These are phyloP conservation scores for Parnassius apollo DNA, from an alignment of 2,888 invertebrate genomes.

Conservation along the genomic window DNA sequence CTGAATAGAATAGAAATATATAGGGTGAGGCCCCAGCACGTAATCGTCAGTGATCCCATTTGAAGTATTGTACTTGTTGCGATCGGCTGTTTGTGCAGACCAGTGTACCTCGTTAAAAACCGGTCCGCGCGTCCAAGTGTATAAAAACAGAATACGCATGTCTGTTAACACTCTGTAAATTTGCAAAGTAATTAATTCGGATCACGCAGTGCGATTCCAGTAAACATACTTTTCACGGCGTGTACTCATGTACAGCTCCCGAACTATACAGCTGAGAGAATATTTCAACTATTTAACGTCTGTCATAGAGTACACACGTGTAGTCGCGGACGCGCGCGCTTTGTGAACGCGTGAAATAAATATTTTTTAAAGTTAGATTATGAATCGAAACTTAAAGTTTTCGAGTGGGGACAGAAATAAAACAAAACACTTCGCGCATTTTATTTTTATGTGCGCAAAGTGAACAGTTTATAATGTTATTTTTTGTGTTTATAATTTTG, in stretches of 20 bases:
- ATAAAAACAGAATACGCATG: no score
- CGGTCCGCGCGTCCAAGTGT: no score
- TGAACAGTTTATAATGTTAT: conserved; percentile 31
- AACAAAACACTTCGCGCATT: not conserved
- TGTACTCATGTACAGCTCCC: conserved; percentile 9
- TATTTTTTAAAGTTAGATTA: conserved; percentile 6
- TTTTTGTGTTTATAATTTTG: conserved; percentile 48
- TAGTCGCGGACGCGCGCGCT: conserved; percentile 25
- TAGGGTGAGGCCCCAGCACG: no score
- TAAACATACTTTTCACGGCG: not conserved
- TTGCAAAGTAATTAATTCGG: not conserved
- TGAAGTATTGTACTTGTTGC: no score
- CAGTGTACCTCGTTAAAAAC: no score
- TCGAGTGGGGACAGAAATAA: not conserved
- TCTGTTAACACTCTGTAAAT: not conserved
- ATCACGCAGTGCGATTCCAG: conserved; percentile 1
- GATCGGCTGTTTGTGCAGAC: no score
- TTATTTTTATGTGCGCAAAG: conserved; percentile 1
- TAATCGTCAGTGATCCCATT: no score
- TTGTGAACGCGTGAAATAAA: conserved; percentile 9
- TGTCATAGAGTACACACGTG: conserved; percentile 21
- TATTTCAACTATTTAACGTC: conserved; percentile 24
- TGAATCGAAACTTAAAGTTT: conserved; percentile 6
- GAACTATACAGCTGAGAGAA: conserved; percentile 11
- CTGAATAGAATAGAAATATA: no score